Base-by-base conservation (phyloP, 2,113 vertebrate genomes). In the Antigone vipio region DNA sequence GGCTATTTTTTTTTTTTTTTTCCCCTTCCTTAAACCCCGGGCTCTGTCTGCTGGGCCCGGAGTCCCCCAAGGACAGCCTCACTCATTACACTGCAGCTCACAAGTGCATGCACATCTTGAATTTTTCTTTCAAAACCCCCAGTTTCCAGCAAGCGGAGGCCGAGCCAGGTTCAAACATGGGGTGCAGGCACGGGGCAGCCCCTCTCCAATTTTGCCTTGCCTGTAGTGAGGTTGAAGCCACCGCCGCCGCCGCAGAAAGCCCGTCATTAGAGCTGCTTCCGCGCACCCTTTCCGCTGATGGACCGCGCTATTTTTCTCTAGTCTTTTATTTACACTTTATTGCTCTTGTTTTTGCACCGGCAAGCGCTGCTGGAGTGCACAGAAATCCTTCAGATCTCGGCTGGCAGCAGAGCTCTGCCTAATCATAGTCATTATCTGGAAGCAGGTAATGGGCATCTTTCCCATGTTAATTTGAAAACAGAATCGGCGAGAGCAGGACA, bases 401-500 rank as follows among this genome's bases (percentile, higher is more conserved):
- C 97, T 97, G 97, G 97, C 96, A 96, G 97, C 93, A 95, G 96
- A 95, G 97, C 95, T 96, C 93, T 93, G 95, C 96, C 97, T 97
- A 96, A 97, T 97, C 97, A 97, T 86, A 97, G 95, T 97, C 97
- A 97, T 97, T 97, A 97, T 97, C 97, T 97, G 96, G 93, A 93
- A 97, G 95, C 97, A 97, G 97, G 97, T 97, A 97, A 97, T 97
- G 93, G 97, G 97, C 96, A 97, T 97, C 96, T 97, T 97, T 97
- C 96, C 97, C 84, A 96, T 96, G 93, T 95, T 97, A 97, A 97
- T 96, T 97, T 96, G 93, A 95, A 97, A 96, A 97, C 89, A 96
- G 96, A 95, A 93, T 87, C 88, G 80, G 93, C 3, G 15, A 95
- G 96, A 94, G 92, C 75, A 92, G 94, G 96, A 93, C 91, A 87